phyloP scores from a whole-genome alignment of 2,113 vertebrate genomes.

The Trichomycterus rosablanca region DNA sequence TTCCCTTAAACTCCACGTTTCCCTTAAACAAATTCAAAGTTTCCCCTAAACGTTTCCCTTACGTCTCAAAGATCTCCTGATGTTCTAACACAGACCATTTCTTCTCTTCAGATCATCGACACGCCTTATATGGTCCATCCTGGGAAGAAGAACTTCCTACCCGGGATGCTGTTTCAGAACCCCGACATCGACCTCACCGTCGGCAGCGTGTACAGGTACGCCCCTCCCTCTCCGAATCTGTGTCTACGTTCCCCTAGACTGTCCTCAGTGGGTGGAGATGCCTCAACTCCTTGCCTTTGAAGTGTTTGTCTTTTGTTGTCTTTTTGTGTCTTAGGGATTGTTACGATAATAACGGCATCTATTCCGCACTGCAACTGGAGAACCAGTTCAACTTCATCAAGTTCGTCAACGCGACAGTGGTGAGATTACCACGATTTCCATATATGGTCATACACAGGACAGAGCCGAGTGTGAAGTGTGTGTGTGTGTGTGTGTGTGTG shows the following conservation, averaged over 20 bases:
- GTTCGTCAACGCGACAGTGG: constrained; percentile 76
- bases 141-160: constrained; percentile 81
- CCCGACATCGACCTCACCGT: constrained; percentile 78
- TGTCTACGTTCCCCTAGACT: no score
- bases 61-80: no score
- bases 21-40: no score
- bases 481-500: no score
- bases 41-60: no score
- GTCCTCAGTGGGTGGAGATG: no score
- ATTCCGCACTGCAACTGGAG: constrained; percentile 82
- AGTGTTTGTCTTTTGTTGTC: background rate
- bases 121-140: constrained; percentile 83
- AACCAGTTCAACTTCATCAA: constrained; percentile 78
- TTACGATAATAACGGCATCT: constrained; percentile 84
- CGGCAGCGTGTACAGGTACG: constrained; percentile 67
- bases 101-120: constrained; percentile 79
- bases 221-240: background rate
- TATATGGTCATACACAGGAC: no score
- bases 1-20: no score
- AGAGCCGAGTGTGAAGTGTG: no score
- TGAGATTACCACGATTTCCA: no score
- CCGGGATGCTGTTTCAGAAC: constrained; percentile 80
- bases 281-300: no score
- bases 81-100: background rate
- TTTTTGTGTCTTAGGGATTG: constrained; percentile 72